Evolutionary conservation across 2,113 vertebrate genomes (phyloP).

Genomic region (Laticauda laticaudata): DNA sequence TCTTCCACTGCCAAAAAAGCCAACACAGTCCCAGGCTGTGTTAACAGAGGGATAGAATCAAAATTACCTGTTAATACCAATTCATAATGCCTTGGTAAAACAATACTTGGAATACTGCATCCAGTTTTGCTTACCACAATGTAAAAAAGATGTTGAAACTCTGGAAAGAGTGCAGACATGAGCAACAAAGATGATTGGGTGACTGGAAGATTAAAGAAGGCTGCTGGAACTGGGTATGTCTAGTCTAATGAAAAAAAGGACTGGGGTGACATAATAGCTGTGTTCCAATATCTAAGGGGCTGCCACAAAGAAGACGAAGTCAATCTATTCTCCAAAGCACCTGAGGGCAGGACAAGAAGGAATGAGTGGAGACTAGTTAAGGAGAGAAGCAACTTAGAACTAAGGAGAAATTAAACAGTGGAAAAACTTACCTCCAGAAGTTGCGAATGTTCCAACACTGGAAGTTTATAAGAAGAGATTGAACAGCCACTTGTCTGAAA

Average conservation of each 20-base stretch:
- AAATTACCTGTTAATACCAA: background rate
- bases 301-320: background rate
- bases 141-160: background rate
- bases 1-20: background rate
- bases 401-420: background rate
- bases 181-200: background rate
- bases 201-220: background rate
- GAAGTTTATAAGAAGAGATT: background rate
- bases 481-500: background rate
- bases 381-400: background rate
- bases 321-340: background rate
- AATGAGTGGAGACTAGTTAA: background rate
- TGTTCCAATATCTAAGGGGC: background rate
- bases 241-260: background rate
- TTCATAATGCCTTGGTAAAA: background rate
- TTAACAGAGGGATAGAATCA: background rate
- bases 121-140: background rate
- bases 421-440: background rate
- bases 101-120: background rate
- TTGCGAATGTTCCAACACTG: background rate
- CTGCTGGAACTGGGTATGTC: background rate
- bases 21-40: background rate
- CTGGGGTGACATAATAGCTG: background rate
- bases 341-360: background rate
- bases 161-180: background rate